Evolutionary conservation across 2,797 vertebrate species (phyloP), one percentile per base, ranked within the genome.

Genomic region (Pagetopsis macropterus): DNA sequence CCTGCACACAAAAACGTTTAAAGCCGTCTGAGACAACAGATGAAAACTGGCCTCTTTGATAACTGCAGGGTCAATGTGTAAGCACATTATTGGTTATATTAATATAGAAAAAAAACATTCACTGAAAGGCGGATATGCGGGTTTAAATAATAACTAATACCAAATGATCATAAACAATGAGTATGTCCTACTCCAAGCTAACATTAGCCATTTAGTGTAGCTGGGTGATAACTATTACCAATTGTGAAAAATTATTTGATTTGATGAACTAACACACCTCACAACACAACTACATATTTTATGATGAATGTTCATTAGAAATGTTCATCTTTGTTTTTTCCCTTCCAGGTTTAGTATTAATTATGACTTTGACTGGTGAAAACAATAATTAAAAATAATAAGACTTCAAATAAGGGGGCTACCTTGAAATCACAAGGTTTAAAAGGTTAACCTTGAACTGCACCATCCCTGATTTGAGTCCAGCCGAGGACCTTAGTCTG

Each of bases 91-190:
- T 23, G 21, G 17, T 31, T 54, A 14, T 12, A 44, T 40, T 44
- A 31, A 46, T 12, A 44, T 14, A 44, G 15, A 15, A 13, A 50
- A 15, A 11, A 37, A 49, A 10, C 9, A n/a, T 23, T 40, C 54
- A 44, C 31, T 68, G 17, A 54, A 10, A 64, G 31, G 48, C 48
- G 9, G 52, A 31, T 57, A 27, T 58, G 56, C 72, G 11, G 65
- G 19, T 61, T 62, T 69, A 41, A 43, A 67, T 72, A 49, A 11
- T 60, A 54, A 43, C 17, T 48, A 11, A 33, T 17, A 66, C 14
- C 17, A 62, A 67, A 51, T 62, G 5, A 51, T 51, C 37, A 33
- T 17, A 31, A 48, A 48, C 27, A 67, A 31, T 41, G 2, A 14
- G 37, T 64, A 37, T 65, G 54, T 54, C 4, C 64, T 6, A 56